These are phyloP conservation scores for Hypomecis atomaria DNA, from an alignment of 2,888 invertebrate species.

Conservation along the genomic window DNA sequence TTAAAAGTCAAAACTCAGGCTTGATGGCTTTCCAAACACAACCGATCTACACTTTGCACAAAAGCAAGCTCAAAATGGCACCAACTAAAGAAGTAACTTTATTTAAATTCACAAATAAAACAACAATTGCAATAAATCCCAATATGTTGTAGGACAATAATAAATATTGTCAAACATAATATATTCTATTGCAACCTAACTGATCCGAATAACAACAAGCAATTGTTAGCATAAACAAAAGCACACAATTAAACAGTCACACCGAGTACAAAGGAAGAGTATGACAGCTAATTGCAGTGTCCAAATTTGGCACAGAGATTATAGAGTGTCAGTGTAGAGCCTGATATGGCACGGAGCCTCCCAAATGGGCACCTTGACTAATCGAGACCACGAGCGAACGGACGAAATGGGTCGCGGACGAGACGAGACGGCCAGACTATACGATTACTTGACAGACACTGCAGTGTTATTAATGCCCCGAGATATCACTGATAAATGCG, in stretches of 20 bases:
- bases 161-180: neutral
- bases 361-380: constrained; percentile 78
- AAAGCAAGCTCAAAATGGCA: neutral
- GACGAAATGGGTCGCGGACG: constrained; percentile 61
- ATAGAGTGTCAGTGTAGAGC: constrained; percentile 60
- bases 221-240: constrained; percentile 44
- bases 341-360: constrained; percentile 64
- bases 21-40: constrained; percentile 8
- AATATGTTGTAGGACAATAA: neutral
- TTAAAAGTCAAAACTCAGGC: constrained; percentile 13
- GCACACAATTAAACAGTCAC: constrained; percentile 45
- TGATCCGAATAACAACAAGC: constrained; percentile 32
- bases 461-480: constrained; percentile 44
- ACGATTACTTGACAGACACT: constrained; percentile 49
- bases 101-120: neutral
- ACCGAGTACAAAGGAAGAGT: constrained; percentile 67
- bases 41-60: neutral
- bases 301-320: constrained; percentile 74
- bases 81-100: neutral
- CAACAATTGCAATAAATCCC: neutral
- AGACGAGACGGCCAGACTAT: constrained; percentile 31
- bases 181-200: constrained; percentile 16
- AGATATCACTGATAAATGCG: constrained; percentile 42
- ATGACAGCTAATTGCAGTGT: constrained; percentile 74
- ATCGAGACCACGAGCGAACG: constrained; percentile 64